These are phyloP conservation scores for Strigamia maritima DNA, from an alignment of 2,888 invertebrate genomes.

Conservation along the genomic window DNA sequence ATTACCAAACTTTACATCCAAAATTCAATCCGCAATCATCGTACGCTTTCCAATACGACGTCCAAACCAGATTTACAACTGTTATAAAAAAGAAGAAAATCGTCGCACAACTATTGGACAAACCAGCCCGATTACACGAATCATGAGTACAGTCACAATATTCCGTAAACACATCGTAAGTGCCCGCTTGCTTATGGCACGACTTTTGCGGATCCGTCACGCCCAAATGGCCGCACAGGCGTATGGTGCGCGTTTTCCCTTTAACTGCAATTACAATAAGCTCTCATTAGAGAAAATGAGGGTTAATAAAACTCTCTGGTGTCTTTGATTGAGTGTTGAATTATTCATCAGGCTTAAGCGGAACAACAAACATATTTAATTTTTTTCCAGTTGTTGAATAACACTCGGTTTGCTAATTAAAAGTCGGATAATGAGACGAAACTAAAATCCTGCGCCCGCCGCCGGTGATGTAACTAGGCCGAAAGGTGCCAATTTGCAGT, in stretches of 20 bases:
- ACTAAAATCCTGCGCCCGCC: no score
- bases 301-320: background rate
- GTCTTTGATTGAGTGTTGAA: background rate
- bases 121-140: constrained; percentile 71
- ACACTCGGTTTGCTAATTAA: background rate
- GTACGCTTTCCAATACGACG: no score
- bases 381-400: background rate
- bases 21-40: background rate
- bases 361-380: background rate
- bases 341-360: background rate
- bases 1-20: background rate
- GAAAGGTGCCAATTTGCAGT: no score
- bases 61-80: background rate
- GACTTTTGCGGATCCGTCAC: constrained; percentile 84
- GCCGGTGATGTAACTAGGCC: no score
- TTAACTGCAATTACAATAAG: constrained; percentile 60
- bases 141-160: constrained; percentile 91
- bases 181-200: constrained; percentile 84
- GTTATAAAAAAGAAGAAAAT: background rate
- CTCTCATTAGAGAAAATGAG: background rate
- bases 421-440: background rate
- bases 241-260: constrained; percentile 81
- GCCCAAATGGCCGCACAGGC: constrained; percentile 84
- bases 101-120: background rate
- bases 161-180: constrained; percentile 89